These are phyloP conservation scores for Melospiza melodia DNA, from an alignment of 2,113 vertebrate genomes.

Conservation along the genomic window DNA sequence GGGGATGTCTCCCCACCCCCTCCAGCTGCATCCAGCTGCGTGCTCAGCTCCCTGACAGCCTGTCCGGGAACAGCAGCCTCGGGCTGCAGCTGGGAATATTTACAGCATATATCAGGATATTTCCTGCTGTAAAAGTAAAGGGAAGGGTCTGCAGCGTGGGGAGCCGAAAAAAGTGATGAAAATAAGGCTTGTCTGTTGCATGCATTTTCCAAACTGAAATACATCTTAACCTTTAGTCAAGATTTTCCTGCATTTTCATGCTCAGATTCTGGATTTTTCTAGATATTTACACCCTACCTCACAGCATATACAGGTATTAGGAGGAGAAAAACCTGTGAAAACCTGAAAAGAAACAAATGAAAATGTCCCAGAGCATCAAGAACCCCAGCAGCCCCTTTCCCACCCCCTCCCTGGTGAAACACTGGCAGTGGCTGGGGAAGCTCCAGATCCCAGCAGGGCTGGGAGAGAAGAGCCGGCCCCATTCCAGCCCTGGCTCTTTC, in stretches of 20 bases:
- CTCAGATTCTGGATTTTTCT: neutral
- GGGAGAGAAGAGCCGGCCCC: neutral
- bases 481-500: neutral
- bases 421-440: neutral
- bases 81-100: fast-evolving
- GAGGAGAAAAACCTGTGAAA: neutral
- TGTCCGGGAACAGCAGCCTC: fast-evolving
- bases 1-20: fast-evolving
- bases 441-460: neutral
- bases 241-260: neutral
- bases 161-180: too few species aligned
- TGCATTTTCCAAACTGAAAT: neutral
- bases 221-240: neutral
- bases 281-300: neutral
- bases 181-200: neutral
- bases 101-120: fast-evolving
- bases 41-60: fast-evolving
- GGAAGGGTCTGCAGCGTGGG: neutral
- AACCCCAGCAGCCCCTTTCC: neutral
- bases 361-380: neutral
- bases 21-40: neutral
- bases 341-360: neutral
- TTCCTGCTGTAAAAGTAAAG: neutral
- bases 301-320: neutral
- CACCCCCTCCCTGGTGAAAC: fast-evolving